phyloP scores from a whole-genome alignment of 2,113 vertebrate species.

The Pyxicephalus adspersus region DNA sequence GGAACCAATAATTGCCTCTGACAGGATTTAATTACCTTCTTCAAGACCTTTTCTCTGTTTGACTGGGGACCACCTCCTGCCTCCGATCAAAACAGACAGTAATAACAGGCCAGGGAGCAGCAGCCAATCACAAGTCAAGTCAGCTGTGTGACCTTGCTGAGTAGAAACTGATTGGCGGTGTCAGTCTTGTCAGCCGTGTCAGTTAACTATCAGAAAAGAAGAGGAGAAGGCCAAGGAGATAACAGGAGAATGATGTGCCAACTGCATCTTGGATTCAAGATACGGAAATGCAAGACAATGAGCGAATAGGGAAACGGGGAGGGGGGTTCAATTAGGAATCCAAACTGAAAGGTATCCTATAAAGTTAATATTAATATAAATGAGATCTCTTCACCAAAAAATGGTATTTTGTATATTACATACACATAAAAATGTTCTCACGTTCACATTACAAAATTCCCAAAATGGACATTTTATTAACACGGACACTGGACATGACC shows the following conservation, averaged over 20 bases:
- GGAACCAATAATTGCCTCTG: constrained; percentile 90
- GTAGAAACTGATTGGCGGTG: constrained; percentile 84
- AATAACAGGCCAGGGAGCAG: constrained; percentile 78
- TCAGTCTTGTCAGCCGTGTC: constrained; percentile 80
- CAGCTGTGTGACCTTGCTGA: constrained; percentile 83
- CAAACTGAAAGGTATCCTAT: too few relatives aligned
- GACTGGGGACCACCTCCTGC: constrained; percentile 83
- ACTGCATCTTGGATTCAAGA: too few relatives aligned
- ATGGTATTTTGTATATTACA: too few relatives aligned
- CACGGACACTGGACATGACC: too few relatives aligned
- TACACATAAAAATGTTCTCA: too few relatives aligned
- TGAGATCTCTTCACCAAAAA: too few relatives aligned
- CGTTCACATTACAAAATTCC: too few relatives aligned
- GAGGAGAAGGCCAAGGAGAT: constrained; percentile 11
- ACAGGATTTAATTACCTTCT: constrained; percentile 92
- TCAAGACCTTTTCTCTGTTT: constrained; percentile 87
- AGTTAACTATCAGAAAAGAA: constrained; percentile 71
- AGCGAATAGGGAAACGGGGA: too few relatives aligned
- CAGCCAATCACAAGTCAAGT: constrained; percentile 81
- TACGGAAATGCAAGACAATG: too few relatives aligned
- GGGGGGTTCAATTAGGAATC: too few relatives aligned
- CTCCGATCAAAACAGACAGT: constrained; percentile 86
- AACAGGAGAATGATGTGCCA: constrained; percentile 10
- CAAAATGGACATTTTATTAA: too few relatives aligned
- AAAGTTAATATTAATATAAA: too few relatives aligned